phyloP scores from a whole-genome alignment of 2,797 vertebrate species.

The Hypotaenidia philippensis region DNA sequence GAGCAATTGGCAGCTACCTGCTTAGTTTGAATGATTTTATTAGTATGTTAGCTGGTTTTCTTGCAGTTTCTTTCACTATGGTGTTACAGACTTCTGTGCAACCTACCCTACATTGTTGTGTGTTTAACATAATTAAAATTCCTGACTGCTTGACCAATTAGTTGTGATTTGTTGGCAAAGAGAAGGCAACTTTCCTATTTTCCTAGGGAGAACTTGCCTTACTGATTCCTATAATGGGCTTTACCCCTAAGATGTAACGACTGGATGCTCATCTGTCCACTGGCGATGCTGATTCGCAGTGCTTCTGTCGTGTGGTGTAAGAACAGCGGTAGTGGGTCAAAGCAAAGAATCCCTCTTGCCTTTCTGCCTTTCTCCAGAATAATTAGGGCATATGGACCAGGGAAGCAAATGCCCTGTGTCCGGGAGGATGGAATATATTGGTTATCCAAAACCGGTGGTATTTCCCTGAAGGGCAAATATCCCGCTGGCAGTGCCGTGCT shows the following conservation, averaged over 20 bases:
- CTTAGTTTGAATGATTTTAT: constrained; percentile 49
- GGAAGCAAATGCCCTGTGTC: not conserved
- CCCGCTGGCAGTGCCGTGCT: not conserved
- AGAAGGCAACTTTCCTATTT: not conserved
- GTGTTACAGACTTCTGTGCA: not conserved
- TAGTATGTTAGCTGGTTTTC: constrained; percentile 49
- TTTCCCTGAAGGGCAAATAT: not conserved
- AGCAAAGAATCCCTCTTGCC: no score
- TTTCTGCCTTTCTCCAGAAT: not conserved
- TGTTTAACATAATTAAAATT: not conserved
- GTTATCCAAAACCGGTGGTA: rapidly evolving
- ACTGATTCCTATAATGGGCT: not conserved
- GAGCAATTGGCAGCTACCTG: constrained; percentile 48
- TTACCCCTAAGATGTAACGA: not conserved
- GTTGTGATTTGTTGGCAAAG: not conserved
- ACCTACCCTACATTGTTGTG: not conserved
- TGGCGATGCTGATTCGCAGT: not conserved
- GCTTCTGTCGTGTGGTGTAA: not conserved
- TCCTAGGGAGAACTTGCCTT: not conserved
- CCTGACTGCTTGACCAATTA: not conserved
- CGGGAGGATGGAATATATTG: not conserved
- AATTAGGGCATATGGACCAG: not conserved
- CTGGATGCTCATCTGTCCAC: not conserved
- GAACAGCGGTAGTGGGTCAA: not conserved
- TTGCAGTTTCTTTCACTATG: not conserved